Evolutionary conservation across 2,113 vertebrate species (phyloP).

Genomic region (Chroicocephalus ridibundus): DNA sequence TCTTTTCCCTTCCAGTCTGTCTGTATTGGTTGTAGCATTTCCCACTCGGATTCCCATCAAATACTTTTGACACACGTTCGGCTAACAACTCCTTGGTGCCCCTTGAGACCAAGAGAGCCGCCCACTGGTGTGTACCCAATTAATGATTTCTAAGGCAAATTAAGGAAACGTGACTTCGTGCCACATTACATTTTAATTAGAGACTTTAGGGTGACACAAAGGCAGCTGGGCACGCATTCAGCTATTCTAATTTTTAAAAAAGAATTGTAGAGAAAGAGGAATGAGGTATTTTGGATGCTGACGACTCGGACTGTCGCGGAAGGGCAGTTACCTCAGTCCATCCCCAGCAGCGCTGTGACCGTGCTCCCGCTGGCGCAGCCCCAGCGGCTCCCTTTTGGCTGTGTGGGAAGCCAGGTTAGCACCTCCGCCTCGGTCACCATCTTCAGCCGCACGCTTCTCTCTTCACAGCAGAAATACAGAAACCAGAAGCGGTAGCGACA

Average conservation of each 20-base stretch:
- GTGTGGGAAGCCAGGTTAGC: background rate
- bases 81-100: background rate
- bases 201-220: background rate
- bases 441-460: background rate
- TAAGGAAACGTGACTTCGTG: background rate
- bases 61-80: background rate
- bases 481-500: background rate
- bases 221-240: background rate
- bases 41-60: background rate
- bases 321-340: background rate
- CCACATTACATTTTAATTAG: background rate
- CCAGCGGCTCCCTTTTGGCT: background rate
- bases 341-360: fast-evolving
- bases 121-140: background rate
- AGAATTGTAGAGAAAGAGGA: background rate
- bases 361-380: background rate
- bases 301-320: background rate
- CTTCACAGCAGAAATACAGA: background rate
- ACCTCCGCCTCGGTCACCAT: background rate
- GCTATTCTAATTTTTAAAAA: background rate
- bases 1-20: background rate
- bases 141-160: constrained; percentile 2
- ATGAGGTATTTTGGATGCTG: background rate
- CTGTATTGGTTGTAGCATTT: background rate
- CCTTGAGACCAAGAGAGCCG: background rate